These are phyloP conservation scores for Blera fallax DNA, from an alignment of 2,888 invertebrate species.

Conservation along the genomic window DNA sequence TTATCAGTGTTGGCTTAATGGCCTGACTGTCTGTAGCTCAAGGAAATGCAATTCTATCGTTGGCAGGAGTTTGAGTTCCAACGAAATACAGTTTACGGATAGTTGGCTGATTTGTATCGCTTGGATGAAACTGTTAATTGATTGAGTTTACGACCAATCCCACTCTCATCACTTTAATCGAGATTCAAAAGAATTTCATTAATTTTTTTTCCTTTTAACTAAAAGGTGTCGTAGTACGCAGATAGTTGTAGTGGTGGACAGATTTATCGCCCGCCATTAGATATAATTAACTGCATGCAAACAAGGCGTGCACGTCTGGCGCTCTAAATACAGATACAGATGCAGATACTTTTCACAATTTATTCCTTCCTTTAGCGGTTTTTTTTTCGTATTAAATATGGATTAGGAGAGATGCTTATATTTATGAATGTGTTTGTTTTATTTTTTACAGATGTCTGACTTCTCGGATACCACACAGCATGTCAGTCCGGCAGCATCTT, in stretches of 20 bases:
- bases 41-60: constrained; percentile 17
- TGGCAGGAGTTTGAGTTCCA: neutral
- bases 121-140: constrained; percentile 11
- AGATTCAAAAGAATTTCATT: too few relatives aligned
- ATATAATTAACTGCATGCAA: constrained; percentile 50
- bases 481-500: constrained; percentile 84
- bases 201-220: neutral
- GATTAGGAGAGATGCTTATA: neutral
- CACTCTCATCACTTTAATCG: constrained; percentile 18
- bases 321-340: neutral
- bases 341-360: neutral
- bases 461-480: constrained; percentile 81
- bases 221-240: constrained; percentile 27
- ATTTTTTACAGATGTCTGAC: constrained; percentile 80
- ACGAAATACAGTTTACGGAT: neutral
- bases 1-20: constrained; percentile 28
- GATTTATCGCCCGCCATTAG: constrained; percentile 24
- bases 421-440: constrained; percentile 14
- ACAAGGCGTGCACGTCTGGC: constrained; percentile 40
- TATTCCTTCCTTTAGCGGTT: neutral
- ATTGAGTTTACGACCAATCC: constrained; percentile 26
- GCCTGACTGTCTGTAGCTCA: neutral
- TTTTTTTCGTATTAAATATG: neutral
- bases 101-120: neutral
- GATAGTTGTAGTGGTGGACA: neutral